Percentiles rank a stretch among this genome's conserved stretches.
Evolutionary conservation across 1,140 invertebrate species (phyloP).

Genomic region (Drosophila neocordata): DNA sequence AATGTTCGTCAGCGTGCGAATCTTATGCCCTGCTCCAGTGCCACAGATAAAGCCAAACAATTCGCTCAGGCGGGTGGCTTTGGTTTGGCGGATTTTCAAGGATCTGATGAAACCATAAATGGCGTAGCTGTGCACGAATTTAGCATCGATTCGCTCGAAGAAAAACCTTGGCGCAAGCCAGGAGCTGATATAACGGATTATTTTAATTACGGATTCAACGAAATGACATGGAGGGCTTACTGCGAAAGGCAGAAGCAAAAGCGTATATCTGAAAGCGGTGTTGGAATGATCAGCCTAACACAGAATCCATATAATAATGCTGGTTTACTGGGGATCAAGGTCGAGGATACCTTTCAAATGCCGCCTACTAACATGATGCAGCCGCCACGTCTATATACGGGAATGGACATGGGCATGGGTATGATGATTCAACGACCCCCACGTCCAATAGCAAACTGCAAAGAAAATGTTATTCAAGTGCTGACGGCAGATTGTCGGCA

Average conservation of each 20-base stretch:
- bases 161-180: constrained; percentile 99
- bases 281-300: constrained; percentile 85
- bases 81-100: constrained; percentile 92
- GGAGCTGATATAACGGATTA: constrained; percentile 99
- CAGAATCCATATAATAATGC: constrained; percentile 67
- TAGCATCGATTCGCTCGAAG: constrained; percentile 96
- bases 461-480: constrained; percentile 92
- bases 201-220: constrained; percentile 99
- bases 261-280: constrained; percentile 91
- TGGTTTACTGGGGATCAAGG: constrained; percentile 34
- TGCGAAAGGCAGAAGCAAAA: constrained; percentile 97
- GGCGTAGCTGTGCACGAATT: constrained; percentile 95
- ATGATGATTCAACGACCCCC: constrained; percentile 60
- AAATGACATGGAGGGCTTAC: constrained; percentile 98
- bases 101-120: constrained; percentile 92
- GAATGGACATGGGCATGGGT: constrained; percentile 44
- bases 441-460: constrained; percentile 71
- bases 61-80: constrained; percentile 90
- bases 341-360: constrained; percentile 35
- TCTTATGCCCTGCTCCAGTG: constrained; percentile 83
- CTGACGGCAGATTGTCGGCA: constrained; percentile 94
- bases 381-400: constrained; percentile 43
- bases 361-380: constrained; percentile 57
- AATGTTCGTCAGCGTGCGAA: constrained; percentile 85
- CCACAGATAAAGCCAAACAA: constrained; percentile 85